Conservation (phyloP, 2,888 invertebrate species). For the Apodemia zela region DNA sequence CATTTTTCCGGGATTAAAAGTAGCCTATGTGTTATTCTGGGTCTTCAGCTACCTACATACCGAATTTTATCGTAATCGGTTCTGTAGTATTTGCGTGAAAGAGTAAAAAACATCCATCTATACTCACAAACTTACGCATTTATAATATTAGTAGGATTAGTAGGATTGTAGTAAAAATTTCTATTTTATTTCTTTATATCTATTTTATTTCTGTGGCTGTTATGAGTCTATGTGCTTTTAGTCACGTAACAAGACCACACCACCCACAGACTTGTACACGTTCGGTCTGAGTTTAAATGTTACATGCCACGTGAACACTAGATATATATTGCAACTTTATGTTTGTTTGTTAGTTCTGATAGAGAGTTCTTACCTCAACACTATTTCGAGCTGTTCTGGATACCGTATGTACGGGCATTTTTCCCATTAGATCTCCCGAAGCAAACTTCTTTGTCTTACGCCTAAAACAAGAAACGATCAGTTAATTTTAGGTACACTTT, state of each 20-base stretch:
- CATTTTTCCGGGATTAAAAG: no score
- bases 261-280: neutral
- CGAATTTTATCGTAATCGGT: no score
- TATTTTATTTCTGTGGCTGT: neutral
- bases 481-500: neutral
- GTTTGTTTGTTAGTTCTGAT: neutral
- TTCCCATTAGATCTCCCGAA: constrained; percentile 38
- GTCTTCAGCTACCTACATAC: no score
- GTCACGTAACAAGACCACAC: neutral
- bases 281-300: neutral
- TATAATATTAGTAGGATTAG: no score
- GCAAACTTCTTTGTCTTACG: constrained; percentile 62
- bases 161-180: neutral
- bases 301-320: neutral
- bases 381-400: constrained; percentile 64
- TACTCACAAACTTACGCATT: no score
- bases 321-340: neutral
- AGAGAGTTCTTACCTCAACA: constrained; percentile 50
- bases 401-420: constrained; percentile 49
- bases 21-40: no score
- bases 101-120: no score
- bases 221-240: neutral
- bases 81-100: no score
- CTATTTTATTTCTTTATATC: neutral
- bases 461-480: constrained; percentile 42